Evolutionary conservation across 2,113 vertebrate species (phyloP), one percentile per base, ranked within the genome.

Genomic region (Odontophorus gujanensis): DNA sequence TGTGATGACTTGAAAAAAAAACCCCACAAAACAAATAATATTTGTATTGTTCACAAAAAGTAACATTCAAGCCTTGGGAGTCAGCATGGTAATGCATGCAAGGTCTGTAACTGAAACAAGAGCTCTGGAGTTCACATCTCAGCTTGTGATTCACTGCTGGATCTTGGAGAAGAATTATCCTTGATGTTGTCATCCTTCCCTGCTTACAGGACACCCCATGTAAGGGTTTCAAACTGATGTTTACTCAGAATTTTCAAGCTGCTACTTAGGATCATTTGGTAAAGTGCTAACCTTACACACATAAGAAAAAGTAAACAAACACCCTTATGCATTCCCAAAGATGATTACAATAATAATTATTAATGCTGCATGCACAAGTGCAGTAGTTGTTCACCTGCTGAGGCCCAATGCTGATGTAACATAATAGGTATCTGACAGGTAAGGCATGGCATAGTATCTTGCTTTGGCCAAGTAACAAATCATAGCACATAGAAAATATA

Each of bases 121-220:
- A 85, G 36, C 80, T 92, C 53, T 63, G 73, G 82, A 81, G 91
- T 75, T 84, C 57, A 3, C 55, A 57, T 68, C 76, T 78, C 89
- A 51, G 57, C 55, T 78, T 91, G 82, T 83, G 90, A 92, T 86
- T 95, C 69, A 58, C 43, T 83, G 72, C 62, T 81, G 80, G 87
- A 89, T 88, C 66, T 81, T 76, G 87, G 65, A 57, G 85, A 88
- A 90, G 89, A 95, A 88, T 95, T 95, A 84, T 81, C 91, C 94
- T 91, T 90, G 85, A 97, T 81, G 73, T 88, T 94, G 85, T 96
- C 95, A 87, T 22, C 85, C 85, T 91, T 92, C 90, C 69, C 91
- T 74, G 36, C 77, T 87, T 67, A 26, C 40, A 40, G 40, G 40
- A 40, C 40, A 40, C 40, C 40, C 82, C 42, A 85, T 88, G 90